Conservation (phyloP, 1,140 invertebrate species). For the Drosophila sproati region DNA sequence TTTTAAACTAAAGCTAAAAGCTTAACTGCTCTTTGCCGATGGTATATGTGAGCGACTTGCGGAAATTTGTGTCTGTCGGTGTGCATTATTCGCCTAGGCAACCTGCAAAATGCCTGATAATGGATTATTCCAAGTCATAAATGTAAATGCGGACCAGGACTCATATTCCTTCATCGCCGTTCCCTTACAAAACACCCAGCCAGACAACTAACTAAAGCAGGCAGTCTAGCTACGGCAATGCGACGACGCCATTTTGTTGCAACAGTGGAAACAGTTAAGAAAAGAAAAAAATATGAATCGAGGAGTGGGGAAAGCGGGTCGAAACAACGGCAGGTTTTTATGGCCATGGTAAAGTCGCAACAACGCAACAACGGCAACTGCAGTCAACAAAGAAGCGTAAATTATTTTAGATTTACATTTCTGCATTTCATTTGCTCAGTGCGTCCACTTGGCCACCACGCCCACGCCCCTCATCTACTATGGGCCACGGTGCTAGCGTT, state of each 20-base stretch:
- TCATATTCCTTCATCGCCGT: slow-evolving; percentile 23
- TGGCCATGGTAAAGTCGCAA: slow-evolving; percentile 56
- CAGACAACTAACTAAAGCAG: slow-evolving; percentile 30
- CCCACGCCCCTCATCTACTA: not conserved
- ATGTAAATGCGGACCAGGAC: slow-evolving; percentile 70
- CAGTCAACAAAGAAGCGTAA: slow-evolving; percentile 83
- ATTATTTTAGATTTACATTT: slow-evolving; percentile 84
- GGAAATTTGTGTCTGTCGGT: slow-evolving; percentile 10
- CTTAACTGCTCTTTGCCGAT: slow-evolving; percentile 50
- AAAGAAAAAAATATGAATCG: slow-evolving; percentile 50
- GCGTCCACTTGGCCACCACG: slow-evolving; percentile 17
- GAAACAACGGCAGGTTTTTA: slow-evolving; percentile 67
- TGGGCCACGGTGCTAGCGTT: slow-evolving; percentile 10
- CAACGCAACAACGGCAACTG: slow-evolving; percentile 50
- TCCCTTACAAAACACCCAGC: slow-evolving; percentile 22
- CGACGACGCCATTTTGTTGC: slow-evolving; percentile 73
- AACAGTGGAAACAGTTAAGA: slow-evolving; percentile 73
- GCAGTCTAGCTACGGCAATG: slow-evolving; percentile 16
- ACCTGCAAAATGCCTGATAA: slow-evolving; percentile 83
- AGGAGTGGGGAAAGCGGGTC: slow-evolving; percentile 16
- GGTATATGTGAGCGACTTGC: not conserved
- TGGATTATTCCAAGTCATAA: slow-evolving; percentile 82
- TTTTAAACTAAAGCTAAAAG: slow-evolving; percentile 73
- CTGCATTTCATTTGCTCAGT: slow-evolving; percentile 78
- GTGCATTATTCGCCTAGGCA: slow-evolving; percentile 76